Base-by-base conservation (phyloP, 2,797 vertebrate genomes). In the Gymnothorax javanicus region DNA sequence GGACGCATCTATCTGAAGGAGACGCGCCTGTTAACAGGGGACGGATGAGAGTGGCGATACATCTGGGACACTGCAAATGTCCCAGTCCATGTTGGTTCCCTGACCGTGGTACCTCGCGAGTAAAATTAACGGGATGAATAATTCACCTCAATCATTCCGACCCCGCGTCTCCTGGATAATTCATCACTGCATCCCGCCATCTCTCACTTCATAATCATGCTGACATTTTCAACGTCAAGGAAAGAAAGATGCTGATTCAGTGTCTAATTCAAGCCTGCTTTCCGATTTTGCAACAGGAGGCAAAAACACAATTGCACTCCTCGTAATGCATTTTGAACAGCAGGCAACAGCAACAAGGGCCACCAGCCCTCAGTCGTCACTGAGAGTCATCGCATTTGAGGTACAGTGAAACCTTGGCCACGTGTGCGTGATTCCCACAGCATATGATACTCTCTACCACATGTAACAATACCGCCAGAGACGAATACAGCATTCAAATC, bases 81-180 rank as follows among this genome's bases (percentile, higher is more conserved):
- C 75, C 75, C 43, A 2, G 75, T 23, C 50, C 4, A 33, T 43
- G 75, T 52, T 20, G 43, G 50, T 23, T 54, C 50, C 54, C 75
- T n/a, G 15, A 3, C 4, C 23, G 75, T 4, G 43, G 33, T 52
- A 79, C 43, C 17, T 20, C 20, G 71, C 7, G 43, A 9, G 71
- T 75, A 90, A 90, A 91, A 90, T 88, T 88, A 94, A 93, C 89
- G 90, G 90, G 90, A 92, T 93, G 91, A 94, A 92, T 92, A 91
- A 95, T 94, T 94, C 91, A 93, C 88, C 90, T 91, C 85, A 79
- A 17, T 86, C 87, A 87, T 84, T 89, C 92, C 89, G 84, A 85
- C 56, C 82, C 89, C 82, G 87, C 58, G 79, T 88, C 86, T 89
- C 90, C 90, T 88, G 83, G 69, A 81, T 85, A 85, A 87, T 85